Conservation (phyloP, 2,113 vertebrate genomes). For the Plestiodon gilberti region DNA sequence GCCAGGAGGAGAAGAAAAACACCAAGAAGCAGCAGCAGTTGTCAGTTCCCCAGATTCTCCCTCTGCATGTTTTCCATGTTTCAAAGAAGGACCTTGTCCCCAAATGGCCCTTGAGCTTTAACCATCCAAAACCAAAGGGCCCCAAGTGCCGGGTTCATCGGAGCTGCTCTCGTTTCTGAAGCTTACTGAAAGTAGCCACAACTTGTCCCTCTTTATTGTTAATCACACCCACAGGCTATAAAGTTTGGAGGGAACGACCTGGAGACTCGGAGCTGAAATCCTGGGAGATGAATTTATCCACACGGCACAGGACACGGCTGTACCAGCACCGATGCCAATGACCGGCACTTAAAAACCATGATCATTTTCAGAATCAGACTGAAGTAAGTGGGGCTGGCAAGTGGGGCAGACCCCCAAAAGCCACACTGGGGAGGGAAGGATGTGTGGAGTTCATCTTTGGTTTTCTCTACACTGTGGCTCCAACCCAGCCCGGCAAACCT, state of each 20-base stretch:
- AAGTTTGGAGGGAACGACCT: constrained; percentile 59
- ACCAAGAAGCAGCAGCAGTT: not conserved
- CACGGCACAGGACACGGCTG: constrained; percentile 37
- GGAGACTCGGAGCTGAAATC: constrained; percentile 44
- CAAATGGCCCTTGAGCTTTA: constrained; percentile 33
- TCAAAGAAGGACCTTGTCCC: constrained; percentile 21
- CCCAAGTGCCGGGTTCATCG: not conserved
- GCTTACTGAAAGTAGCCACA: constrained; percentile 61
- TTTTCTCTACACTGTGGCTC: not conserved
- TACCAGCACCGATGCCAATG: constrained; percentile 33
- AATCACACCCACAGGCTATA: constrained; percentile 59
- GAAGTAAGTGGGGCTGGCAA: not conserved
- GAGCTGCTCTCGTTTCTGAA: constrained; percentile 60
- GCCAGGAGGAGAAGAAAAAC: not conserved
- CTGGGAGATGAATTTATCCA: constrained; percentile 63
- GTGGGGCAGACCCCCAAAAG: not conserved
- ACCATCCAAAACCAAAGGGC: not conserved
- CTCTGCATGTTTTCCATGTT: accelerated
- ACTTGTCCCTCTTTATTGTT: constrained; percentile 52
- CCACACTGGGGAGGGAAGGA: not conserved
- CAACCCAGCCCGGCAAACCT: not conserved
- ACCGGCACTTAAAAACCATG: constrained; percentile 22
- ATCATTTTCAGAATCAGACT: not conserved
- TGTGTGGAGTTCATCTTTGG: too few relatives aligned
- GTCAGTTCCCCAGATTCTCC: too few relatives aligned